These are phyloP conservation scores for Setipinna tenuifilis DNA, from an alignment of 2,797 vertebrate genomes.

Conservation along the genomic window DNA sequence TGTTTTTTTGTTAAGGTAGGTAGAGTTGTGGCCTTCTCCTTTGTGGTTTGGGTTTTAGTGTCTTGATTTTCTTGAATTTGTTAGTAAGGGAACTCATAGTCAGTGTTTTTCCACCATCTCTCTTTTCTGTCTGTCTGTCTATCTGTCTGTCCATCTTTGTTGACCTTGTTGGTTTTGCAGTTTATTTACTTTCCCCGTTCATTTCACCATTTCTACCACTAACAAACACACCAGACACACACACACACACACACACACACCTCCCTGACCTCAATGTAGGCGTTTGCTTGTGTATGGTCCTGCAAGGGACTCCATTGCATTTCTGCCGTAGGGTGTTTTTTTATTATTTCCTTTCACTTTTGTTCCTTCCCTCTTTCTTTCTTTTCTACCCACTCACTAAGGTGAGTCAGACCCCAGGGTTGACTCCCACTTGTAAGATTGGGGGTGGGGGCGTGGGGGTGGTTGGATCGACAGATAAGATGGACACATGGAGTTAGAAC, in stretches of 20 bases:
- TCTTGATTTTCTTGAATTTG: too few relatives aligned
- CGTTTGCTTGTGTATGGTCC: neutral
- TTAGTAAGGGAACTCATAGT: too few relatives aligned
- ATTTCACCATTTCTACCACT: slow-evolving; percentile 9
- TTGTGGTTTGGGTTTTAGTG: too few relatives aligned
- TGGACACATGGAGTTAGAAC: neutral
- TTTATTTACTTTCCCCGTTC: neutral
- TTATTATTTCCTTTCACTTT: neutral
- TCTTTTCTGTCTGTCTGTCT: too few relatives aligned
- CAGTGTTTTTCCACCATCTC: too few relatives aligned
- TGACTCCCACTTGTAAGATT: neutral
- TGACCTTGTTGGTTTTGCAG: slow-evolving; percentile 2
- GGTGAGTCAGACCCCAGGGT: neutral
- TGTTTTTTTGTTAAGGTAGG: too few relatives aligned
- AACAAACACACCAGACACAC: neutral
- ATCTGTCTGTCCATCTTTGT: neutral
- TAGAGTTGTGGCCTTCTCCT: too few relatives aligned
- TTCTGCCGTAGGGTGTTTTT: neutral
- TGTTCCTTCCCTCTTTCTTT: neutral
- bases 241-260: slow-evolving; percentile 20
- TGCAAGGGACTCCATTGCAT: neutral
- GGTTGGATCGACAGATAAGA: neutral
- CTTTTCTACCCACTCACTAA: neutral
- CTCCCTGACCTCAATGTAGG: neutral
- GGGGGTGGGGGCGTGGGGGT: neutral